A percentile compares a stretch with the other conserved stretches of the same genome.
phyloP scores from a whole-genome alignment of 1,140 invertebrate genomes.

The Drosophila ambigua region DNA sequence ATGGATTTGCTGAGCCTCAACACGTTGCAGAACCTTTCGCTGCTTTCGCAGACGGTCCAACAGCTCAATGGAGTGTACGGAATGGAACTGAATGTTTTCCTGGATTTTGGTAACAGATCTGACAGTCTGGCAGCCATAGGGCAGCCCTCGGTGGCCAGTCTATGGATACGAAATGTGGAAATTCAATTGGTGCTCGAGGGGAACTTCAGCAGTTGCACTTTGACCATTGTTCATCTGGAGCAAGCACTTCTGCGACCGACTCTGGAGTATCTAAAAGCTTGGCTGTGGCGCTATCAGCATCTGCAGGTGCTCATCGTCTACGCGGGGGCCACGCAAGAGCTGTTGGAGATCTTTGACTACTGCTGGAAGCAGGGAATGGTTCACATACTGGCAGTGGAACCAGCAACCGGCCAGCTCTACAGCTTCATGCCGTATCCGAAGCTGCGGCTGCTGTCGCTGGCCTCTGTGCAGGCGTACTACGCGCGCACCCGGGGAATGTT shows the following conservation, averaged over 20 bases:
- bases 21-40: slow-evolving; percentile 49
- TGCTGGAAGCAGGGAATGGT: slow-evolving; percentile 57
- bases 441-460: slow-evolving; percentile 13
- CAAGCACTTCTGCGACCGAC: neutral
- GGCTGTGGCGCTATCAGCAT: slow-evolving; percentile 57
- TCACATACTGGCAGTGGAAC: slow-evolving; percentile 35
- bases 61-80: slow-evolving; percentile 46
- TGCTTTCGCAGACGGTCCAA: slow-evolving; percentile 22
- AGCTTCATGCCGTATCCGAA: slow-evolving; percentile 53
- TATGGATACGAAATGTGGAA: slow-evolving; percentile 14
- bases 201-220: slow-evolving; percentile 43
- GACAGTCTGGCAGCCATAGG: slow-evolving; percentile 8
- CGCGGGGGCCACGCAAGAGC: neutral
- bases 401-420: slow-evolving; percentile 12
- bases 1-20: slow-evolving; percentile 51
- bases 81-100: slow-evolving; percentile 48
- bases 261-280: slow-evolving; percentile 40
- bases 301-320: slow-evolving; percentile 57
- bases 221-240: slow-evolving; percentile 56
- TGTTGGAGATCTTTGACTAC: slow-evolving; percentile 27
- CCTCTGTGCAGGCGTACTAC: slow-evolving; percentile 28
- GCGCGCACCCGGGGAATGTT: slow-evolving; percentile 3
- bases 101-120: slow-evolving; percentile 39
- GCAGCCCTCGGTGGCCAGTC: slow-evolving; percentile 5
- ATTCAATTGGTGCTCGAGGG: slow-evolving; percentile 31